Evolutionary conservation across 2,113 vertebrate species (phyloP).

Genomic region (Galemys pyrenaicus): DNA sequence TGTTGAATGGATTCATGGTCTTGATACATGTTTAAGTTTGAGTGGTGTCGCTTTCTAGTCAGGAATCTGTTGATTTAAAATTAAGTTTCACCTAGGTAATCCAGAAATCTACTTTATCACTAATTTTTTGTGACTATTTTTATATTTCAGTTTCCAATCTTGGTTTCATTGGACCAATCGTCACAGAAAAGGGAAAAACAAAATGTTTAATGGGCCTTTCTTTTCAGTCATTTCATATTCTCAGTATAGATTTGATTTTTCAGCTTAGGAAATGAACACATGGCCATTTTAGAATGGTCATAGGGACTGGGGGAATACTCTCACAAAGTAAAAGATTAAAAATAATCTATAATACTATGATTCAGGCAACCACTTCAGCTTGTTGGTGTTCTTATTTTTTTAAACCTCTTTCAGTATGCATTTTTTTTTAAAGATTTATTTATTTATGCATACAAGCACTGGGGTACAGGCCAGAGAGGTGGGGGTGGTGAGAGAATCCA

Average conservation of each 20-base stretch:
- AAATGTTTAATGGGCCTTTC: not conserved
- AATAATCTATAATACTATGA: not conserved
- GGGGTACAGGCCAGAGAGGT: too few relatives aligned
- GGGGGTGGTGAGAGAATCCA: too few relatives aligned
- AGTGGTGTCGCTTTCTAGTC: not conserved
- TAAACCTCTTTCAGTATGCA: not conserved
- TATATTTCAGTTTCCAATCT: not conserved
- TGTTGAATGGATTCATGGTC: constrained; percentile 33
- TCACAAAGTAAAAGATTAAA: not conserved
- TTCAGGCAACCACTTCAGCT: not conserved
- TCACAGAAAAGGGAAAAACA: not conserved
- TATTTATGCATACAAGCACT: too few relatives aligned
- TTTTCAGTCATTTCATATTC: not conserved
- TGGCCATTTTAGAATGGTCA: not conserved
- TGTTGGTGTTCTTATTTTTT: not conserved
- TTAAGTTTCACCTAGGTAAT: constrained; percentile 43
- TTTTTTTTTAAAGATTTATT: not conserved
- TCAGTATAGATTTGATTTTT: constrained; percentile 47
- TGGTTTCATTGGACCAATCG: not conserved
- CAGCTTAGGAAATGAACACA: not conserved
- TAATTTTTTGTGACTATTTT: not conserved
- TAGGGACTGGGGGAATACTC: not conserved
- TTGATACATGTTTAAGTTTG: constrained; percentile 36
- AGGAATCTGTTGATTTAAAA: constrained; percentile 40
- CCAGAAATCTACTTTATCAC: constrained; percentile 12